A percentile compares a stretch with the other conserved stretches of the same genome.
Conservation (phyloP, 2,797 vertebrate species). For the Arctocebus calabarensis region DNA sequence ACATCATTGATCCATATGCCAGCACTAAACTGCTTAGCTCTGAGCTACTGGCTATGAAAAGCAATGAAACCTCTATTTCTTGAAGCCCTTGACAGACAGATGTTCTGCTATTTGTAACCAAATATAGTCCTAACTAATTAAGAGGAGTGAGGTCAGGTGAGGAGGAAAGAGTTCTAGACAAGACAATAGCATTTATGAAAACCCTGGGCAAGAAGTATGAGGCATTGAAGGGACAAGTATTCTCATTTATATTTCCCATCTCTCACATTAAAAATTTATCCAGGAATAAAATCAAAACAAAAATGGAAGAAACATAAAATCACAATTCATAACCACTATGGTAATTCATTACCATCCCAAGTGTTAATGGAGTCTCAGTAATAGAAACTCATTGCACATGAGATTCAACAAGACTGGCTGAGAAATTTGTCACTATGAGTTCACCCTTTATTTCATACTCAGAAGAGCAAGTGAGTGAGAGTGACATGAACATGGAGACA, state of each 20-base stretch:
- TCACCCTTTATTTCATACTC: background rate
- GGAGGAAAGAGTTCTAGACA: background rate
- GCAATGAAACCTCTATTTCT: background rate
- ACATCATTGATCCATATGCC: background rate
- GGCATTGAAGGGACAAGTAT: background rate
- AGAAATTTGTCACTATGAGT: background rate
- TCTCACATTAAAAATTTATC: slow-evolving; percentile 56
- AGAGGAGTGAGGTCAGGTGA: background rate
- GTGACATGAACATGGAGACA: background rate
- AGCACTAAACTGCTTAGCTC: background rate
- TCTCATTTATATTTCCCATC: slow-evolving; percentile 30
- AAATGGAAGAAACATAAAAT: slow-evolving; percentile 28
- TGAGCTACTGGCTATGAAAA: background rate
- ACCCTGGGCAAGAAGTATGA: background rate
- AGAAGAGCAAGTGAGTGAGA: background rate
- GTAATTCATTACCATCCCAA: background rate
- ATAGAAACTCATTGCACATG: background rate
- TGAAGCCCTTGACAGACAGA: background rate
- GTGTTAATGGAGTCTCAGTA: background rate
- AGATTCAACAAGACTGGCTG: background rate
- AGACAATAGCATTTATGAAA: background rate
- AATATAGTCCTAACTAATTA: slow-evolving; percentile 48
- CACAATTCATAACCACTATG: background rate
- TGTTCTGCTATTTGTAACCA: slow-evolving; percentile 36
- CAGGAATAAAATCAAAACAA: slow-evolving; percentile 49